Conservation (phyloP, 2,888 invertebrate genomes). For the Lamellibrachia satsuma region DNA sequence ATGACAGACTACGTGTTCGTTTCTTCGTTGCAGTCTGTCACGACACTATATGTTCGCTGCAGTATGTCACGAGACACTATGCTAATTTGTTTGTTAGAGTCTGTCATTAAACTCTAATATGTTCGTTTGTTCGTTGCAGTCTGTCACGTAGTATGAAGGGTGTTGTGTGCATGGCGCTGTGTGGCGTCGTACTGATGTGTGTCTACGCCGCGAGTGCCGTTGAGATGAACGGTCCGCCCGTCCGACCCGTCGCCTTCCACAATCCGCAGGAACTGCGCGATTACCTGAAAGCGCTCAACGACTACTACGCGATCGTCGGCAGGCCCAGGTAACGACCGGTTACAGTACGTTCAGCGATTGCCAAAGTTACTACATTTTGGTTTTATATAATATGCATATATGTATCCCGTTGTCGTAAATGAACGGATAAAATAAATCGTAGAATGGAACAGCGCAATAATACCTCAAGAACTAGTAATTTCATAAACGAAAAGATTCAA, state of each 20-base stretch:
- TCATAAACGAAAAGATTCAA: not conserved
- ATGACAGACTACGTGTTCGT: not conserved
- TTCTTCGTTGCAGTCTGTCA: not conserved
- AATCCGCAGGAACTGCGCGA: conserved; percentile 49
- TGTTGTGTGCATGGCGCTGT: not conserved
- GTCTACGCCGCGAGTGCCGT: not conserved
- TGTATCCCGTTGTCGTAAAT: not conserved
- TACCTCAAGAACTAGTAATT: no score
- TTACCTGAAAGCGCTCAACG: conserved; percentile 69
- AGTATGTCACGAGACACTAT: no score
- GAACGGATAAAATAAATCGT: no score
- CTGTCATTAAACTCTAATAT: not conserved
- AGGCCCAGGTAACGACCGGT: conserved; percentile 65
- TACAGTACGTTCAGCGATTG: not conserved
- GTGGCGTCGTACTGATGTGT: not conserved
- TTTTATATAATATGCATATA: not conserved
- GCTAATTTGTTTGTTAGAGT: no score
- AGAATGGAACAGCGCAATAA: no score
- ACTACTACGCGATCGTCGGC: conserved; percentile 69
- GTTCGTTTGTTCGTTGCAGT: not conserved
- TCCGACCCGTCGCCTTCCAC: conserved; percentile 40
- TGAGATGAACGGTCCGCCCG: conserved; percentile 41
- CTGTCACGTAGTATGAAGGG: not conserved
- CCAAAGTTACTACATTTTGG: not conserved
- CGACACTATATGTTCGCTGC: not conserved